phyloP scores from a whole-genome alignment of 2,113 vertebrate species.

The Lepisosteus oculatus region DNA sequence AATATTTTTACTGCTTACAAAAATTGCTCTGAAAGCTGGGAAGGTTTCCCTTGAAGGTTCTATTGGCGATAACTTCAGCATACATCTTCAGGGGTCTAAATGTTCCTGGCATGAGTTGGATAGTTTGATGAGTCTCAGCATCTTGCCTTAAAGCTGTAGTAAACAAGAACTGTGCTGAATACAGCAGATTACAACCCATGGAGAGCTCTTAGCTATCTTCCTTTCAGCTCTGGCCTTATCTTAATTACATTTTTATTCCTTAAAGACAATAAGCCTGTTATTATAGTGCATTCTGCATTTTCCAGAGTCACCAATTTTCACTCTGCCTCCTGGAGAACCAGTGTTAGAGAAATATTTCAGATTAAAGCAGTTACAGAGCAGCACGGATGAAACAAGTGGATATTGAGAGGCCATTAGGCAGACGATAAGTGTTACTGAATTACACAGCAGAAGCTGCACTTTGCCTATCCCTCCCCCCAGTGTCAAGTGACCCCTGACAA shows the following conservation, averaged over 20 bases:
- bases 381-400: background rate
- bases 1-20: too few relatives aligned
- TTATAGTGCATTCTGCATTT: background rate
- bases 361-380: background rate
- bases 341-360: background rate
- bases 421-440: slow-evolving; percentile 1
- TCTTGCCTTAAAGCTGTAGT: background rate
- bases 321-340: background rate
- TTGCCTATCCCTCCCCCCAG: background rate
- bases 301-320: background rate
- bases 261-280: slow-evolving; percentile 3
- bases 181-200: background rate
- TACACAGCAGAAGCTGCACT: background rate
- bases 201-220: background rate
- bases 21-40: too few relatives aligned
- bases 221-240: background rate
- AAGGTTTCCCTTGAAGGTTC: too few relatives aligned
- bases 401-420: slow-evolving; percentile 2
- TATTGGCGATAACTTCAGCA: too few relatives aligned
- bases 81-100: background rate
- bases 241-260: background rate
- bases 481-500: background rate
- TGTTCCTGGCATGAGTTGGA: background rate
- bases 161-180: background rate
- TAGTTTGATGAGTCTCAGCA: background rate